A percentile compares a stretch with the other conserved stretches of the same genome.
Conservation (phyloP, 1,140 invertebrate genomes). For the Sinella curviseta region DNA sequence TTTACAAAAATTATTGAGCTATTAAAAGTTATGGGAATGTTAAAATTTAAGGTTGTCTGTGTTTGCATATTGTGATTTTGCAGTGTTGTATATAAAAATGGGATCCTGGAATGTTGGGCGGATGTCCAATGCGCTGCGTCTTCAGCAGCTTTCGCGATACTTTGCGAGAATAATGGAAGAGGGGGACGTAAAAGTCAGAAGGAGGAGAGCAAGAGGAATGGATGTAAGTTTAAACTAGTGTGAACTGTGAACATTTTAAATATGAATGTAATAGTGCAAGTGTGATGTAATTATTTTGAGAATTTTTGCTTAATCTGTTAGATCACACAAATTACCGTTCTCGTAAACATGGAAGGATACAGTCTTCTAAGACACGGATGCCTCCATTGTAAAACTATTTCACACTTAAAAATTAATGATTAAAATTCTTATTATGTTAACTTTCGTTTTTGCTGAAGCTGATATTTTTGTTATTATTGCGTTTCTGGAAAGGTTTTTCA, state of each 20-base stretch:
- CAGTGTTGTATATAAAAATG: background rate
- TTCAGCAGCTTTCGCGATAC: background rate
- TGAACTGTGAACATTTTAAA: too few relatives aligned
- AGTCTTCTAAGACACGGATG: background rate
- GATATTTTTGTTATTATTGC: too few relatives aligned
- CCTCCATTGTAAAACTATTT: background rate
- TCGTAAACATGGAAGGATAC: background rate
- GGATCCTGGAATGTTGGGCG: background rate
- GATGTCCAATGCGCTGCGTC: background rate
- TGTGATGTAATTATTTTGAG: too few relatives aligned
- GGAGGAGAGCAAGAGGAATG: background rate
- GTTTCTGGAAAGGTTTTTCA: background rate
- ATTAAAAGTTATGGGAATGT: too few relatives aligned
- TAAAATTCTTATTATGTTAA: too few relatives aligned
- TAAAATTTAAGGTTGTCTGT: too few relatives aligned
- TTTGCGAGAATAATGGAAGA: background rate
- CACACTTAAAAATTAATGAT: too few relatives aligned
- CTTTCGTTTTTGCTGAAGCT: too few relatives aligned
- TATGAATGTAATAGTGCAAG: too few relatives aligned
- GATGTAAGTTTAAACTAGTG: background rate
- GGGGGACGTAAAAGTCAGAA: background rate
- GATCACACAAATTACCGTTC: background rate
- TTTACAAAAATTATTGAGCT: too few relatives aligned
- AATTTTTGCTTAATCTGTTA: too few relatives aligned
- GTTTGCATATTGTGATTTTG: too few relatives aligned